phyloP scores from a whole-genome alignment of 2,888 invertebrate genomes.

The Mellilla xanthometata region DNA sequence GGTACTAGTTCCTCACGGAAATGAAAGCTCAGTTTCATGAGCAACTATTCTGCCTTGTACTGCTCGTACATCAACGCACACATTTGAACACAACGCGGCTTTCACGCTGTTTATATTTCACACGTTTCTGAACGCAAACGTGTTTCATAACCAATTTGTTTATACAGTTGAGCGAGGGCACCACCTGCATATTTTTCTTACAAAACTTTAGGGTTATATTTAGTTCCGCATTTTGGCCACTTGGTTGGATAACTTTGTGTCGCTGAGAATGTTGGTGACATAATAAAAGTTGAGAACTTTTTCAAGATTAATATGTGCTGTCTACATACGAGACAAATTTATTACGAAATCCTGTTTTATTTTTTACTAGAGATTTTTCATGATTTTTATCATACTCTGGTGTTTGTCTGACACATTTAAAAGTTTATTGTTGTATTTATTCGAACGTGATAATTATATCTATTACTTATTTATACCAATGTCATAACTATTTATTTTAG shows the following conservation, averaged over 20 bases:
- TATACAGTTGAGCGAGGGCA: not conserved
- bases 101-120: slow-evolving; percentile 67
- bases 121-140: slow-evolving; percentile 57
- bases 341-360: slow-evolving; percentile 9
- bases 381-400: not conserved
- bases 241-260: not conserved
- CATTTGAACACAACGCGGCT: slow-evolving; percentile 39
- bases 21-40: slow-evolving; percentile 46
- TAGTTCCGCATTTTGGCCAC: not conserved
- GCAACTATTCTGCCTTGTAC: slow-evolving; percentile 40
- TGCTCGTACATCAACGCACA: slow-evolving; percentile 31
- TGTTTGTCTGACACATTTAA: no score
- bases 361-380: not conserved
- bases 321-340: slow-evolving; percentile 3
- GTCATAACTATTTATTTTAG: slow-evolving; percentile 5
- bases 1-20: no score
- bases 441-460: no score
- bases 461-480: not conserved
- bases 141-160: not conserved
- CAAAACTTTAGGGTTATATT: not conserved
- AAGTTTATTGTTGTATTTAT: no score
- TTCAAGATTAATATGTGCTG: slow-evolving; percentile 13
- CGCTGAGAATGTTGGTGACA: slow-evolving; percentile 4
- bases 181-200: not conserved
- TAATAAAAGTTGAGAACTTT: slow-evolving; percentile 16